Base-by-base conservation (phyloP, 2,888 invertebrate genomes). In the Torymus tubicola region DNA sequence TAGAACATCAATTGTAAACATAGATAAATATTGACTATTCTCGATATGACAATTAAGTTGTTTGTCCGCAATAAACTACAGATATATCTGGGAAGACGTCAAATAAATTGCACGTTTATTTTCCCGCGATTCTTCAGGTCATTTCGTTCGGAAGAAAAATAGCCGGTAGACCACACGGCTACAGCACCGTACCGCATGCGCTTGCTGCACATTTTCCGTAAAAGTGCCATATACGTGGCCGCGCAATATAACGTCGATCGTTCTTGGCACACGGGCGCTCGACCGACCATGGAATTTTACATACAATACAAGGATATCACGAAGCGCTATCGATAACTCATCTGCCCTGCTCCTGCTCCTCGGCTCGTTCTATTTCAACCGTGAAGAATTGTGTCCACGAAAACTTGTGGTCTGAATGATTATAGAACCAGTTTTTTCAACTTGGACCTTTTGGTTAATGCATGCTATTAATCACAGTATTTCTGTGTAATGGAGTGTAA, bases 231-330 rank as follows among this genome's bases (percentile, higher is more conserved):
- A 52, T 52, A 65, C 16, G 42, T 42, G 42, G 42, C 42, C 42
- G 52, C 13, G 65, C 52, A 65, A 65, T 65, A 65, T 65, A 65
- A 21, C 50, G 65, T 65, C 50, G 18, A 50, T 65, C 65, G 65
- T 24, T 16, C 65, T 65, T 16, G 52, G 65, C 52, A 18, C 65
- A 52, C 16, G 52, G 50, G 52, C 14, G 52, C 18, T 52, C 65
- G 52, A 65, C 52, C 65, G 65, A 65, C 65, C 65, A 65, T 65
- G 65, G 65, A 65, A 65, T 65, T 65, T 65, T 65, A 52, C 65
- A 65, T 65, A 65, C 65, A 65, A 65, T 65, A 52, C 65, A 50
- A 50, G 52, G 65, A 65, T 65, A 18, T 18, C 18, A 18, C 16
- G 16, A 16, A 52, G 16, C 16, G 50, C 65, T 65, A 42, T 42